Conservation (phyloP, 2,888 invertebrate genomes). For the Ceraclea dissimilis region DNA sequence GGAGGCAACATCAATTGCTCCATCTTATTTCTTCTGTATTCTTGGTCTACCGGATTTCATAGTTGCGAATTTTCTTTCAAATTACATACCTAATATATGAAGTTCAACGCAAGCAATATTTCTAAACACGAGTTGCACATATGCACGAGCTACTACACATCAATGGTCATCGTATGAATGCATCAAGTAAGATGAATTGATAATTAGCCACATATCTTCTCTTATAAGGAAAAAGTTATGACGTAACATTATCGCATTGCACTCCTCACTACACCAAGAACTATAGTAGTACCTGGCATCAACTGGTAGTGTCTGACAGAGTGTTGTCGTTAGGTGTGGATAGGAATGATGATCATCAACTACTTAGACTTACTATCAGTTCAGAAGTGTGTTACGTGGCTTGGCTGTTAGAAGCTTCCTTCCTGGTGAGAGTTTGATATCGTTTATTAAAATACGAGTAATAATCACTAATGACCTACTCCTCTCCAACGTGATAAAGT, state of each 20-base stretch:
- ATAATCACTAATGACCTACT: no score
- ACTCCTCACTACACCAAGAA: no score
- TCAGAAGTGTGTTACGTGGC: background rate
- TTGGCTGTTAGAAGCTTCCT: background rate
- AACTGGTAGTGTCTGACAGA: background rate
- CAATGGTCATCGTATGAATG: no score
- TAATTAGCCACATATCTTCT: background rate
- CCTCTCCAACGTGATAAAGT: no score
- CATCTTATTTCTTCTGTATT: no score
- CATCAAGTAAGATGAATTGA: background rate
- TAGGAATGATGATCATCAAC: background rate
- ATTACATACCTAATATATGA: no score
- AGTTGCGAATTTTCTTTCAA: no score
- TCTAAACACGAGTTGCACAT: no score
- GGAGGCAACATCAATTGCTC: no score
- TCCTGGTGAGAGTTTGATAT: background rate
- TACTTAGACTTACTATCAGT: background rate
- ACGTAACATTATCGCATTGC: background rate
- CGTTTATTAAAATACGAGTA: background rate
- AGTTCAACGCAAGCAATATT: no score
- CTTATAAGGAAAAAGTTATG: background rate
- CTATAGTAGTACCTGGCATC: background rate
- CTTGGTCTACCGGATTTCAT: no score
- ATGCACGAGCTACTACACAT: no score
- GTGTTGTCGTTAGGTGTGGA: background rate